Percentiles rank a stretch among this genome's conserved stretches.
Evolutionary conservation across 2,888 invertebrate species (phyloP).

Genomic region (Seladonia tumulorum): DNA sequence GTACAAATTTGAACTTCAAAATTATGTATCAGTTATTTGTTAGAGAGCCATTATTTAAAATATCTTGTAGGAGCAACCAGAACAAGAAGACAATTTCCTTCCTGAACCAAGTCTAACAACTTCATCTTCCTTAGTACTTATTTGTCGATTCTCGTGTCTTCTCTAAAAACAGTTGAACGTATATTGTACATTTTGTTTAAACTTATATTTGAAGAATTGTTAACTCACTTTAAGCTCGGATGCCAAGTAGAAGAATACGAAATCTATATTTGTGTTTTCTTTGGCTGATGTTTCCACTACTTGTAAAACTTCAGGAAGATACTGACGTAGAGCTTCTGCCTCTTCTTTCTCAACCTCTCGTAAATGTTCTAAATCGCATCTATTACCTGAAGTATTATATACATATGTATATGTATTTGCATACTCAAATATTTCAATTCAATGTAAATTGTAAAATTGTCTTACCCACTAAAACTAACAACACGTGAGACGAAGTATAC

Average conservation of each 20-base stretch:
- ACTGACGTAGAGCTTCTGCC: conserved; percentile 94
- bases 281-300: conserved; percentile 96
- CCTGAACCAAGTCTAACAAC: conserved; percentile 78
- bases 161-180: conserved; percentile 86
- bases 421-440: not conserved
- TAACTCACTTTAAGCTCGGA: conserved; percentile 91
- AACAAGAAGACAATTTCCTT: conserved; percentile 78
- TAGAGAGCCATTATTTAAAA: conserved; percentile 46
- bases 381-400: conserved; percentile 87
- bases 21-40: conserved; percentile 14
- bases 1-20: conserved; percentile 46
- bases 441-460: conserved; percentile 18
- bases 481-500: conserved; percentile 96
- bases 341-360: conserved; percentile 94
- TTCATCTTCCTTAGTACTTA: conserved; percentile 74
- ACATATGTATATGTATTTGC: not conserved
- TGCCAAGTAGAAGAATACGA: conserved; percentile 93
- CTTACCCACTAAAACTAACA: conserved; percentile 94
- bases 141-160: conserved; percentile 87
- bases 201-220: not conserved
- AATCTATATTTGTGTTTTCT: conserved; percentile 95
- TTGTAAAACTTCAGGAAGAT: conserved; percentile 93
- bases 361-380: conserved; percentile 93
- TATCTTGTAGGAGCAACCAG: conserved; percentile 76
- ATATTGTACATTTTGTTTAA: not conserved